Base-by-base conservation (phyloP, 2,113 vertebrate species). In the Callipepla squamata region DNA sequence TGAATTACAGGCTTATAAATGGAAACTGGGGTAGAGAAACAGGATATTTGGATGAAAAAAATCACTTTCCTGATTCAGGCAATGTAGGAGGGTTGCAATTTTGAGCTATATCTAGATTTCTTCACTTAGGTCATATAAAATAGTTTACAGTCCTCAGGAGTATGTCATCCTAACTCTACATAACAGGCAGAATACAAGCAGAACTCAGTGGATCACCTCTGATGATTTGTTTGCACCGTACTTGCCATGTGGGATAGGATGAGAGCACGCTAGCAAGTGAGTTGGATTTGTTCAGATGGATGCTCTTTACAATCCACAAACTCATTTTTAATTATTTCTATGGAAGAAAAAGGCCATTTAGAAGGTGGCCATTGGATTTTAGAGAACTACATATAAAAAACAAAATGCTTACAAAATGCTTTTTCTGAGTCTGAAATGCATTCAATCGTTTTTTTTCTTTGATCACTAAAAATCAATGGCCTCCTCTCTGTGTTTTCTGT, bases 1-100 rank as follows among this genome's bases (percentile, higher is more conserved):
- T 70, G 80, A 82, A 92, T 80, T 96, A 55, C 30, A 77, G 66
- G 76, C 21, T 96, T 97, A 95, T 95, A 95, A 95, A 97, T 90
- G 76, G 77, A 80, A 96, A 76, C 48, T 80, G 44, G 50, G 25
- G 47, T 78, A 75, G 76, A 80, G 83, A 91, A 67, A 74, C 65
- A 87, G 23, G 66, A 93, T 91, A 85, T 83, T 77, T 53, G 61
- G 32, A 30, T 88, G 53, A 89, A 84, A 82, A 53, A 78, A 42
- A 65, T 90, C 63, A 73, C 45, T 92, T 94, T 94, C 65, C 77
- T 85, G 22, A 89, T 65, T 92, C 57, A 79, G 65, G 44, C 34
- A 74, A 70, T 53, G 55, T 74, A 90, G 93, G 67, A 85, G 66
- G 85, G 89, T 93, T 73, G 87, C 79, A 95, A 84, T 40, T 75